Evolutionary conservation across 2,113 vertebrate genomes (phyloP).

Genomic region (Nematolebias whitei): DNA sequence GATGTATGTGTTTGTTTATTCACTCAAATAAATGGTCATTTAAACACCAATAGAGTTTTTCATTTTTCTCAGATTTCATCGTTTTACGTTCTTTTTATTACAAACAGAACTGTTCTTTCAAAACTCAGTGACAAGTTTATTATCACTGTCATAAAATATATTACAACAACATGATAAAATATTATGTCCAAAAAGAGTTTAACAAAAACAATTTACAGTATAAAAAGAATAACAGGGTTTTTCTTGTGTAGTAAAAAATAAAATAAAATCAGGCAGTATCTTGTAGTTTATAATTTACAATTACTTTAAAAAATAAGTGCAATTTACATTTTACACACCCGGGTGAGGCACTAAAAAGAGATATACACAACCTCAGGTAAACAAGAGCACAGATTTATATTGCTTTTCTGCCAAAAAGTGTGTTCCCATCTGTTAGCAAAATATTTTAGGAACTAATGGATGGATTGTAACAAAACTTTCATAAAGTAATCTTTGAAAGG

Average conservation of each 20-base stretch:
- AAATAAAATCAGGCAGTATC: conserved; percentile 17
- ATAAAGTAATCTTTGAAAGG: no score
- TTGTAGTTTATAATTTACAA: neutral
- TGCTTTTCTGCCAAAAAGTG: no score
- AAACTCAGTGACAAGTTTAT: conserved; percentile 7
- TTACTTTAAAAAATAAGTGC: neutral
- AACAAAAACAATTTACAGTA: conserved; percentile 44
- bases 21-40: no score
- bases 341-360: no score
- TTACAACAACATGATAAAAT: conserved; percentile 28
- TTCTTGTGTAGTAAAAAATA: conserved; percentile 19
- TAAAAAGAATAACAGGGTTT: conserved; percentile 35
- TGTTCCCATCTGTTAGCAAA: no score
- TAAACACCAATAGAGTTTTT: no score
- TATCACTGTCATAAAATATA: conserved; percentile 41
- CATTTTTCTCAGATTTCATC: neutral
- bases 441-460: no score
- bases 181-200: conserved; percentile 36
- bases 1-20: no score
- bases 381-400: no score
- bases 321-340: no score
- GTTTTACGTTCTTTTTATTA: neutral
- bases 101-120: neutral
- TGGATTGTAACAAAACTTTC: no score
- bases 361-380: neutral